A percentile compares a stretch with the other conserved stretches of the same genome.
Evolutionary conservation across 2,113 vertebrate species (phyloP).

Genomic region (Corydoras maculifer): DNA sequence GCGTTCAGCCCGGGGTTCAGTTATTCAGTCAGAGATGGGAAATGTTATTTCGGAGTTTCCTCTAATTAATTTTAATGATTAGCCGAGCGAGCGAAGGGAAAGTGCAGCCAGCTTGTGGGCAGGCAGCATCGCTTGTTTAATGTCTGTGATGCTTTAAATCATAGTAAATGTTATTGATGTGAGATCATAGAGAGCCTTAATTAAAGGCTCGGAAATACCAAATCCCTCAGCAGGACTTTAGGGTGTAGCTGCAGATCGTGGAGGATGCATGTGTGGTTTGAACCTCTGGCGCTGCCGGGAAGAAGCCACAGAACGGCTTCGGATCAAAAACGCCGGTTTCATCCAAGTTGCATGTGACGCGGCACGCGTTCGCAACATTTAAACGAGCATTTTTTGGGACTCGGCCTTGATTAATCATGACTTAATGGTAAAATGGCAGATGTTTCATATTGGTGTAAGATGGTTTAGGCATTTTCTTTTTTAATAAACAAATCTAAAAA

Average conservation of each 20-base stretch:
- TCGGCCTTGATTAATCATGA: too few species aligned
- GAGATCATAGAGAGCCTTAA: conserved; percentile 28
- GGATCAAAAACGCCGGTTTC: conserved; percentile 11
- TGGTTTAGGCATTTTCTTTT: too few species aligned
- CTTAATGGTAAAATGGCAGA: too few species aligned
- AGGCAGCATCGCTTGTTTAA: conserved; percentile 21
- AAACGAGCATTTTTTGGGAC: too few species aligned
- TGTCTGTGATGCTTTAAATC: conserved; percentile 29
- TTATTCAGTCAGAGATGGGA: not conserved
- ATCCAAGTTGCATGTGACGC: not conserved
- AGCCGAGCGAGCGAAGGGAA: not conserved
- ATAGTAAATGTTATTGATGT: conserved; percentile 29
- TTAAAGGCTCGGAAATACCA: conserved; percentile 29
- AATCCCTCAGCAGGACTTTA: conserved; percentile 15
- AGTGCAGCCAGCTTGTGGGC: conserved; percentile 2
- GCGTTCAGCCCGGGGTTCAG: not conserved
- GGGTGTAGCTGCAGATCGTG: conserved; percentile 3
- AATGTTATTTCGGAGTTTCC: conserved; percentile 3
- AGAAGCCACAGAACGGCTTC: not conserved
- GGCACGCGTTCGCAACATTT: not conserved
- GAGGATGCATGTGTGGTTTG: conserved; percentile 3
- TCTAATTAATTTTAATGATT: conserved; percentile 27
- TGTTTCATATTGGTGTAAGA: too few species aligned
- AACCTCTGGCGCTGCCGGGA: not conserved
- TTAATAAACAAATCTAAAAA: too few species aligned